These are phyloP conservation scores for Pantala flavescens DNA, from an alignment of 1,140 invertebrate genomes.

Conservation along the genomic window DNA sequence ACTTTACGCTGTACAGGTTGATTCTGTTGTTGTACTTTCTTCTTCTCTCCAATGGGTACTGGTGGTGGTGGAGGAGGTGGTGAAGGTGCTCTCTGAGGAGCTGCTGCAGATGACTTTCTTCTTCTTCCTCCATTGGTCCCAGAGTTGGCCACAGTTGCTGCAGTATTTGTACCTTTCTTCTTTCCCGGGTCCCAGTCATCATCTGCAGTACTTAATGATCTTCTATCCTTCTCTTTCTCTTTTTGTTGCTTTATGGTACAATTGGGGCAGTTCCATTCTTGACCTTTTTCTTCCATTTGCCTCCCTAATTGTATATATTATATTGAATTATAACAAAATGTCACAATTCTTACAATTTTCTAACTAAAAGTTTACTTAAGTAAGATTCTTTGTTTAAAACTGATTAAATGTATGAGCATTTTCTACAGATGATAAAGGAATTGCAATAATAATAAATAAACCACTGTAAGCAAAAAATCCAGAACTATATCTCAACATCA, in stretches of 20 bases:
- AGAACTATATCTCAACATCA: too few species aligned
- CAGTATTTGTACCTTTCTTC: background rate
- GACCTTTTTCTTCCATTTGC: slow-evolving; percentile 79
- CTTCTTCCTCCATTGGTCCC: background rate
- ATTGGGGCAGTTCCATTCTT: slow-evolving; percentile 84
- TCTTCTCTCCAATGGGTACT: background rate
- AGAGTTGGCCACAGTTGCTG: background rate
- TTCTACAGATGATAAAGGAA: too few species aligned
- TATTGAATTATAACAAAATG: too few species aligned
- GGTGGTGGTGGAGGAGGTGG: background rate
- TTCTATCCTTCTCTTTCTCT: slow-evolving; percentile 26
- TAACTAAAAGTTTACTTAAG: too few species aligned
- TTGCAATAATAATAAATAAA: too few species aligned
- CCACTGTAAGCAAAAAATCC: too few species aligned
- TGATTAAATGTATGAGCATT: too few species aligned
- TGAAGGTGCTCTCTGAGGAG: background rate
- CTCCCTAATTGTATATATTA: slow-evolving; percentile 38
- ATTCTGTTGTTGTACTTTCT: background rate
- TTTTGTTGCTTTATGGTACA: slow-evolving; percentile 56
- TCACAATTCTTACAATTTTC: too few species aligned
- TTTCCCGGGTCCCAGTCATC: background rate
- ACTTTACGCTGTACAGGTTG: background rate
- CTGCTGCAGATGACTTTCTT: background rate
- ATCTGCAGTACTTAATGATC: background rate
- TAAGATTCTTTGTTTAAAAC: too few species aligned